phyloP scores from a whole-genome alignment of 2,797 vertebrate genomes.

The Vipera ursinii region DNA sequence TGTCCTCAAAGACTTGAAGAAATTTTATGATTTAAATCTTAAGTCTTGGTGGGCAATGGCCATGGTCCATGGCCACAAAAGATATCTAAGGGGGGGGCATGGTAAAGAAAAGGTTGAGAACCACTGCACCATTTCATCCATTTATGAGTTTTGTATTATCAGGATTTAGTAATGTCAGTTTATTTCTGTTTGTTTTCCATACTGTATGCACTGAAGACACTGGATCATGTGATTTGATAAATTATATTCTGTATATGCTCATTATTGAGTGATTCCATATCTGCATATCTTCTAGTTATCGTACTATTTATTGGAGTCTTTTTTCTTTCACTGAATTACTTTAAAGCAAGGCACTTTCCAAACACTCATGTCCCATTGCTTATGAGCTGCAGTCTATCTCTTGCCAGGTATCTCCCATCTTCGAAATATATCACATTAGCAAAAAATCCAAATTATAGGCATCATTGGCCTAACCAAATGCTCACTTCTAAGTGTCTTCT shows the following conservation, averaged over 20 bases:
- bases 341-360: neutral
- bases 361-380: neutral
- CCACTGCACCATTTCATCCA: neutral
- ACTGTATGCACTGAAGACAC: neutral
- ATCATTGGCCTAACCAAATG: neutral
- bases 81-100: neutral
- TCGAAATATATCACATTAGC: neutral
- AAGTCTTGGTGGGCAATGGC: neutral
- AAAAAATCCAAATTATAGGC: neutral
- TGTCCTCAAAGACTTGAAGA: neutral
- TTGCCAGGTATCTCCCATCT: neutral
- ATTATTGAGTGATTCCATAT: neutral
- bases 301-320: neutral
- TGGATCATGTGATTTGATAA: neutral
- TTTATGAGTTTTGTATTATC: neutral
- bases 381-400: neutral
- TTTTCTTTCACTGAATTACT: neutral
- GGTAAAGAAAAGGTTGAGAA: neutral
- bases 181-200: neutral
- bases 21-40: neutral
- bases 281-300: neutral
- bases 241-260: neutral
- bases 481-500: neutral
- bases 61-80: neutral
- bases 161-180: neutral